phyloP scores from a whole-genome alignment of 2,888 invertebrate species.

The Tipula confusa region DNA sequence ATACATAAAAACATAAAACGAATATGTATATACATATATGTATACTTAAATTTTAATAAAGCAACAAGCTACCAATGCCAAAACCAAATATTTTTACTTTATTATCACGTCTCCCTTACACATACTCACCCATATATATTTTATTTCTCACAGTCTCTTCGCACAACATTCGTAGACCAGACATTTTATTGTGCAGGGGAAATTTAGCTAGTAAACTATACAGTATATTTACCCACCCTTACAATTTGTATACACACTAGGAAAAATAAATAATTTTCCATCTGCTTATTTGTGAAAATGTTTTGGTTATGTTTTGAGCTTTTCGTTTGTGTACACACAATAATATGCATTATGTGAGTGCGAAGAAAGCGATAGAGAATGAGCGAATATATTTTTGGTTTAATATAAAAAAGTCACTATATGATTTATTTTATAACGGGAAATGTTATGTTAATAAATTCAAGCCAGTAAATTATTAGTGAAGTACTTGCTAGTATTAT shows the following conservation, averaged over 20 bases:
- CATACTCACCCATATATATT: neutral
- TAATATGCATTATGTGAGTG: neutral
- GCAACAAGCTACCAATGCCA: conserved; percentile 20
- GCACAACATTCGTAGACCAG: neutral
- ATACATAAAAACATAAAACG: neutral
- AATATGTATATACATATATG: neutral
- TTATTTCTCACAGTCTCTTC: too few relatives aligned
- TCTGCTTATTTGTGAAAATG: neutral
- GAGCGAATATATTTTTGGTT: neutral
- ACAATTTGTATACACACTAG: neutral
- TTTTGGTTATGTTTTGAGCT: neutral
- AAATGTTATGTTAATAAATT: too few relatives aligned
- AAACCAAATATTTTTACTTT: neutral
- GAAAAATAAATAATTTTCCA: neutral
- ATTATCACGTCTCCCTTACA: neutral
- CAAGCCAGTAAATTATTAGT: too few relatives aligned
- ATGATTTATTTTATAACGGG: too few relatives aligned
- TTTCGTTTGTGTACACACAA: neutral
- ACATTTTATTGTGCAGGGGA: neutral
- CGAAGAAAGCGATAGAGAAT: neutral
- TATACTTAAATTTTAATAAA: neutral
- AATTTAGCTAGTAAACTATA: neutral
- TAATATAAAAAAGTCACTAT: neutral
- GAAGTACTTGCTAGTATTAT: too few relatives aligned
- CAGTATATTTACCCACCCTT: neutral